These are phyloP conservation scores for Nasua narica DNA, from an alignment of 2,797 vertebrate genomes.

Conservation along the genomic window DNA sequence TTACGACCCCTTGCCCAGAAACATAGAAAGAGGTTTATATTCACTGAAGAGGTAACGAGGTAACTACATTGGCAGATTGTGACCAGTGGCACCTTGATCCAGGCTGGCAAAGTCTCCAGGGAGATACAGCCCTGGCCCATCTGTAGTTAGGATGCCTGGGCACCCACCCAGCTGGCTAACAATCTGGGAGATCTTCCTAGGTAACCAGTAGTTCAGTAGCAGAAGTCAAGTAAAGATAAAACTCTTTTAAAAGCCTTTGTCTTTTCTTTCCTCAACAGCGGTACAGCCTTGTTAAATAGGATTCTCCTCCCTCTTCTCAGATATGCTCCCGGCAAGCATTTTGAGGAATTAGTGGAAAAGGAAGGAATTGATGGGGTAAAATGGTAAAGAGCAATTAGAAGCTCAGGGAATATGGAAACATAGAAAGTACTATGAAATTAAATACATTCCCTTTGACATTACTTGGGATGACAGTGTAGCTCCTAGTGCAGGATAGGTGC, in stretches of 20 bases:
- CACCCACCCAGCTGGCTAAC: not conserved
- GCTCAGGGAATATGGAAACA: not conserved
- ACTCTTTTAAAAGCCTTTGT: not conserved
- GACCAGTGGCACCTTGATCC: not conserved
- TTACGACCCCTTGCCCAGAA: not conserved
- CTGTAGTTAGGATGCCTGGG: not conserved
- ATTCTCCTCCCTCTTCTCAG: not conserved
- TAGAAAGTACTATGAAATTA: not conserved
- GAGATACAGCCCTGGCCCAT: not conserved
- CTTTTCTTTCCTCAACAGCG: not conserved
- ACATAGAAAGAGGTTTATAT: not conserved
- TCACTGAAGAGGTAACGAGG: not conserved
- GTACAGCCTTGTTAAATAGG: not conserved
- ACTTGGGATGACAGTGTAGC: not conserved
- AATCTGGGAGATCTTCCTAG: not conserved
- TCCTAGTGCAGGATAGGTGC: not conserved
- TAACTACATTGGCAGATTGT: not conserved
- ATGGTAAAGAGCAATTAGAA: not conserved
- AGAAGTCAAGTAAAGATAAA: not conserved
- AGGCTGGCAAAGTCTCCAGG: not conserved
- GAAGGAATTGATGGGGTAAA: not conserved
- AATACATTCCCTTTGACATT: not conserved
- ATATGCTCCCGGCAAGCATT: not conserved
- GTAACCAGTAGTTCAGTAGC: not conserved
- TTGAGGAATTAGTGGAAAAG: not conserved